Base-by-base conservation (phyloP, 2,888 invertebrate species). In the Nymphalis urticae region DNA sequence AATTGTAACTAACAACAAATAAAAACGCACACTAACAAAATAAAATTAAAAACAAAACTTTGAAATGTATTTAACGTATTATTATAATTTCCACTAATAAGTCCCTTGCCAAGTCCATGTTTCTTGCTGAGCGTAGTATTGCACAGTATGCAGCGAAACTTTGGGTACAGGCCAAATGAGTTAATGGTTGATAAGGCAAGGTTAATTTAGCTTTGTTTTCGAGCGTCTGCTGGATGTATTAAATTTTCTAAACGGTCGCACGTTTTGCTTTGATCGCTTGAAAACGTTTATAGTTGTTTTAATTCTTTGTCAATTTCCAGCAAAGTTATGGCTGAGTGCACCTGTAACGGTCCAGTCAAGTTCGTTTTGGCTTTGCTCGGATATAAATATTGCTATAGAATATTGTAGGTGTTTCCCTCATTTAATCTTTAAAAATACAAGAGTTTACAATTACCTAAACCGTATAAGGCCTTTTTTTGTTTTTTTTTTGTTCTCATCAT, bases 111-210 rank as follows among this genome's bases (percentile, higher is more conserved):
- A 54, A 66, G 66, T 56, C 62, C 53, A 48, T 62, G 65, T 60
- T 66, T 54, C 66, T 56, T 54, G 66, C n/a, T 53, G 53, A 62
- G 54, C 36, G 54, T 51, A 53, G 19, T 62, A 54, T 54, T 54
- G 61, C 19, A 47, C 21, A 24, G 36, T 56, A 56, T 56, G 61
- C 56, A 47, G 56, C 62, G 66, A 66, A 71, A 75, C 79, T 79
- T 80, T 86, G 88, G 88, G 87, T 74, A 36, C 68, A 9, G 48
- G 86, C 88, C 87, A 88, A 88, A 87, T 86, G 80, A 85, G 85
- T 83, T 81, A 86, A 84, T 82, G 82, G 82, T 80, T 86, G 86
- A 87, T 88, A 87, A 86, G 82, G 81, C 76, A 79, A 81, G 84
- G 86, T 85, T 86, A 86, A 86, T 82, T 82, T 84, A 83, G 82